Conservation (phyloP, 2,113 vertebrate genomes). For the Hippopotamus amphibius region DNA sequence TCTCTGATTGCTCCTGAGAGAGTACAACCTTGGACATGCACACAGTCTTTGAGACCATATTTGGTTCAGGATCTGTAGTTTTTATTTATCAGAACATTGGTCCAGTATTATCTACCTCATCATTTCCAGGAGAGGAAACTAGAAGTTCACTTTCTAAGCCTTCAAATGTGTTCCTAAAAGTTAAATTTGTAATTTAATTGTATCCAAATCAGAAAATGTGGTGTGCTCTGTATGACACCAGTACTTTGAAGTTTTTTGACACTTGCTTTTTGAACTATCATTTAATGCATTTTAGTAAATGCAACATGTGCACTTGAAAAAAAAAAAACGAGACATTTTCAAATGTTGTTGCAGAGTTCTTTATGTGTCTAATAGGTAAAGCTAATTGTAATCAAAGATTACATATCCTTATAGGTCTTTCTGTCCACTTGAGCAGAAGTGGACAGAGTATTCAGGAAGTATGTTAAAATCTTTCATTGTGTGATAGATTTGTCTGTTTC, state of each 20-base stretch:
- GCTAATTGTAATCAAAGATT: background rate
- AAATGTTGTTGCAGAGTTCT: background rate
- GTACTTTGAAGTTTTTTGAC: background rate
- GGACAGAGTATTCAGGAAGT: background rate
- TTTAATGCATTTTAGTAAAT: background rate
- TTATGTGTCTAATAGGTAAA: background rate
- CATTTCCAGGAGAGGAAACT: background rate
- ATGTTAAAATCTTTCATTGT: background rate
- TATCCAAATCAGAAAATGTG: background rate
- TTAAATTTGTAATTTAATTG: constrained; percentile 22
- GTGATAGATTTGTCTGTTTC: background rate
- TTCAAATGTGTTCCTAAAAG: background rate
- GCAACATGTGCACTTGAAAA: background rate
- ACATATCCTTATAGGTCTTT: background rate
- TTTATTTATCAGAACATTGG: background rate
- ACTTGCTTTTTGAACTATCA: background rate
- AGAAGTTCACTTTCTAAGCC: background rate
- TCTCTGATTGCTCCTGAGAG: background rate
- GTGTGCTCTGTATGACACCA: background rate
- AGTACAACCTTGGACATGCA: background rate
- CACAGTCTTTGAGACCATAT: background rate
- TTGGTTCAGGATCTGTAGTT: background rate
- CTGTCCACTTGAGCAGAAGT: background rate
- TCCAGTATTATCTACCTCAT: background rate
- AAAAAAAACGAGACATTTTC: background rate